phyloP scores from a whole-genome alignment of 2,113 vertebrate genomes.

The Hylia prasina region DNA sequence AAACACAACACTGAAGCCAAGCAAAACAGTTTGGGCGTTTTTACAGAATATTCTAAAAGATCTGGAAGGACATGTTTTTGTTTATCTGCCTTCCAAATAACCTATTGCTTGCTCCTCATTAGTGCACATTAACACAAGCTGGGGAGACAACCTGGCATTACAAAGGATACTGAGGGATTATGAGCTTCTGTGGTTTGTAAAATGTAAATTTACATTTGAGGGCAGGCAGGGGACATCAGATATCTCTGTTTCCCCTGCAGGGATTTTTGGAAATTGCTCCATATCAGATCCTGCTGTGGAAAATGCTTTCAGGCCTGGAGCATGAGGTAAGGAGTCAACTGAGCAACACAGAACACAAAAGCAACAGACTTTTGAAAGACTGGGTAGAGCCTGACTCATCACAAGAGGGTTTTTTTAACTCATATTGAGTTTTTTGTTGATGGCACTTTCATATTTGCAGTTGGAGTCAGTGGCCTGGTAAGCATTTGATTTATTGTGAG shows the following conservation, averaged over 20 bases:
- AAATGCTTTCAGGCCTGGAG: slow-evolving; percentile 25
- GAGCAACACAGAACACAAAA: not conserved
- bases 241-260: slow-evolving; percentile 11
- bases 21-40: not conserved
- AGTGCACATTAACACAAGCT: not conserved
- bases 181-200: not conserved
- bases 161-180: slow-evolving; percentile 14
- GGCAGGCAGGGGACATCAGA: slow-evolving; percentile 16
- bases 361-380: not conserved
- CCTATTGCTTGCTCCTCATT: slow-evolving; percentile 21
- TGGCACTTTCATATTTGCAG: not conserved
- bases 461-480: not conserved
- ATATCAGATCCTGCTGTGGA: not conserved
- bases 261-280: slow-evolving; percentile 13
- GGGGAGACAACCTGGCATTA: slow-evolving; percentile 1
- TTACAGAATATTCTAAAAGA: not conserved
- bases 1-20: not conserved
- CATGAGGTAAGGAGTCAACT: not conserved
- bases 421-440: not conserved
- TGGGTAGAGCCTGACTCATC: not conserved
- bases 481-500: not conserved
- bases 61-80: not conserved
- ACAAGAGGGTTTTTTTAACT: not conserved
- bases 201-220: slow-evolving; percentile 36
- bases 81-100: slow-evolving; percentile 30